phyloP scores from a whole-genome alignment of 2,113 vertebrate genomes.

The Entomyzon cyanotis region DNA sequence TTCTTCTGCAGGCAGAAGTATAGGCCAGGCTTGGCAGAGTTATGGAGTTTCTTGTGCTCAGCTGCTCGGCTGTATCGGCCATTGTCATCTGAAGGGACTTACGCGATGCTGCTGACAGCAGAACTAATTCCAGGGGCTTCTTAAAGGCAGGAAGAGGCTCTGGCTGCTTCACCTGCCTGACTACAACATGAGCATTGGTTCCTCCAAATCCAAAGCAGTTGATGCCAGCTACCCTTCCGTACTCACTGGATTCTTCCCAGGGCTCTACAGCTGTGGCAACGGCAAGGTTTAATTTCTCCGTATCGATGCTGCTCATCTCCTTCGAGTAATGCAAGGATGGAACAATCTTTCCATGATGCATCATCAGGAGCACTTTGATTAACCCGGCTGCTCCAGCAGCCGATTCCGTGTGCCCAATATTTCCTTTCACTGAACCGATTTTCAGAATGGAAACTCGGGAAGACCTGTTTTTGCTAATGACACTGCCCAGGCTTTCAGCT shows the following conservation, averaged over 20 bases:
- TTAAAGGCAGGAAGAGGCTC: background rate
- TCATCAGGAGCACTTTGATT: conserved; percentile 91
- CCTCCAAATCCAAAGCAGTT: conserved; percentile 90
- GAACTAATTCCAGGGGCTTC: conserved; percentile 70
- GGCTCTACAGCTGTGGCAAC: conserved; percentile 73
- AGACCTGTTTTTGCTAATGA: conserved; percentile 70
- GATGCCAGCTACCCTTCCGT: conserved; percentile 79
- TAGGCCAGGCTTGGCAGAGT: conserved; percentile 78
- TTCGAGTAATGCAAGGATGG: conserved; percentile 84
- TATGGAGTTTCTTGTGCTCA: conserved; percentile 39
- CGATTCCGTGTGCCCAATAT: conserved; percentile 86
- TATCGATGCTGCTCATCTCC: conserved; percentile 74
- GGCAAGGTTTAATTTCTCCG: conserved; percentile 72
- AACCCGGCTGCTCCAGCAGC: conserved; percentile 84
- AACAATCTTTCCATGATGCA: conserved; percentile 82
- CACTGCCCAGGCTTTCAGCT: conserved; percentile 75
- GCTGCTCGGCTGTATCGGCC: conserved; percentile 66
- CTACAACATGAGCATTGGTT: conserved; percentile 83
- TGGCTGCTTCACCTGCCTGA: conserved; percentile 74
- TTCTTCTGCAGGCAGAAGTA: conserved; percentile 86
- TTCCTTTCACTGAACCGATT: conserved; percentile 84
- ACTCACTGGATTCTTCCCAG: conserved; percentile 73
- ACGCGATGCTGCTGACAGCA: conserved; percentile 80
- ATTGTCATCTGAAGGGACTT: conserved; percentile 75
- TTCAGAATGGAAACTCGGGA: conserved; percentile 48